Conservation (phyloP, 2,113 vertebrate genomes). For the Cairina moschata region DNA sequence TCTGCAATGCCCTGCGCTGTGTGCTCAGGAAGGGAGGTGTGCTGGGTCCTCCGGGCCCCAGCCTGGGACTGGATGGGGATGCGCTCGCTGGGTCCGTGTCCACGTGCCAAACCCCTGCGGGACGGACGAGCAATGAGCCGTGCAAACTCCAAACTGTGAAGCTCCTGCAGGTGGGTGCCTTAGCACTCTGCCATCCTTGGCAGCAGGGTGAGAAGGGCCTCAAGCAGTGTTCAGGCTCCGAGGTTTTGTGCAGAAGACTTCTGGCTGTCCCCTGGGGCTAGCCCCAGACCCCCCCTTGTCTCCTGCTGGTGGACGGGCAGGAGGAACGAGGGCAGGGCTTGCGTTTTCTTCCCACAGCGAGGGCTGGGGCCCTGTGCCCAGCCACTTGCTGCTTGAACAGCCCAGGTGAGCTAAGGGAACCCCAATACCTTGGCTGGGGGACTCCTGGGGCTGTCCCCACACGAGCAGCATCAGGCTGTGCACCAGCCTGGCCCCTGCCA, state of each 20-base stretch:
- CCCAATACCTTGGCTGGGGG: neutral
- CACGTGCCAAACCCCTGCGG: slow-evolving; percentile 15
- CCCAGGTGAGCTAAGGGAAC: neutral
- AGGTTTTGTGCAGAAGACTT: neutral
- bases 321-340: neutral
- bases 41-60: neutral
- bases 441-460: neutral
- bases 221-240: neutral
- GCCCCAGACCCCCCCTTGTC: neutral
- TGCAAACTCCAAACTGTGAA: neutral
- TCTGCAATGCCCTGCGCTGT: neutral
- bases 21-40: neutral
- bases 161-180: neutral
- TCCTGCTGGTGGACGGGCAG: neutral
- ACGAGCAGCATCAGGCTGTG: neutral
- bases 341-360: neutral
- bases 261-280: neutral
- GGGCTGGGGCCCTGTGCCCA: neutral
- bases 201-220: neutral
- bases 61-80: neutral
- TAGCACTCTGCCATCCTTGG: neutral
- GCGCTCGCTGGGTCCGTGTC: fast-evolving
- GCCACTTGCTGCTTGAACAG: neutral
- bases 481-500: neutral
- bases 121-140: neutral